Percentiles rank a stretch among this genome's conserved stretches.
phyloP scores from a whole-genome alignment of 2,113 vertebrate species.

The Diadophis punctatus region DNA sequence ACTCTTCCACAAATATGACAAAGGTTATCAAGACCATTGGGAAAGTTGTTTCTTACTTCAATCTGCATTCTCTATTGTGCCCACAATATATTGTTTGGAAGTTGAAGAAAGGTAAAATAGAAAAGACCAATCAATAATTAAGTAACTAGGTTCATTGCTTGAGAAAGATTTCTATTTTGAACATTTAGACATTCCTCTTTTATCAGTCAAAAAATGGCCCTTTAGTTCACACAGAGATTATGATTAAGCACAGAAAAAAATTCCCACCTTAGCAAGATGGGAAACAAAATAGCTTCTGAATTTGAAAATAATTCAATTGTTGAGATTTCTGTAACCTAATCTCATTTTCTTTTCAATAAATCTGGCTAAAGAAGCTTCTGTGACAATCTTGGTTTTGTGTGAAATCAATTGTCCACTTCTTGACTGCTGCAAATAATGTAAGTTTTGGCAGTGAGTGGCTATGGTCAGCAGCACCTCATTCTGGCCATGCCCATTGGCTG shows the following conservation, averaged over 20 bases:
- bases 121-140: background rate
- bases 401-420: background rate
- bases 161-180: background rate
- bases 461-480: background rate
- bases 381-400: background rate
- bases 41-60: background rate
- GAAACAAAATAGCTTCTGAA: background rate
- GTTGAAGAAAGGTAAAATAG: background rate
- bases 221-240: background rate
- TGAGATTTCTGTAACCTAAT: background rate
- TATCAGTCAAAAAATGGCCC: background rate
- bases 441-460: background rate
- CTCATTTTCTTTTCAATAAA: background rate
- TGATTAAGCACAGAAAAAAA: background rate
- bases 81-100: background rate
- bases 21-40: background rate
- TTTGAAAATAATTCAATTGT: background rate
- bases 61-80: background rate
- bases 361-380: background rate
- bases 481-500: background rate
- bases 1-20: background rate
- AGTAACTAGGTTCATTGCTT: background rate
- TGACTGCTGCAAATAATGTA: background rate
- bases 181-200: background rate
- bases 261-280: background rate